phyloP scores from a whole-genome alignment of 2,113 vertebrate species.

The Malaclemys terrapin region DNA sequence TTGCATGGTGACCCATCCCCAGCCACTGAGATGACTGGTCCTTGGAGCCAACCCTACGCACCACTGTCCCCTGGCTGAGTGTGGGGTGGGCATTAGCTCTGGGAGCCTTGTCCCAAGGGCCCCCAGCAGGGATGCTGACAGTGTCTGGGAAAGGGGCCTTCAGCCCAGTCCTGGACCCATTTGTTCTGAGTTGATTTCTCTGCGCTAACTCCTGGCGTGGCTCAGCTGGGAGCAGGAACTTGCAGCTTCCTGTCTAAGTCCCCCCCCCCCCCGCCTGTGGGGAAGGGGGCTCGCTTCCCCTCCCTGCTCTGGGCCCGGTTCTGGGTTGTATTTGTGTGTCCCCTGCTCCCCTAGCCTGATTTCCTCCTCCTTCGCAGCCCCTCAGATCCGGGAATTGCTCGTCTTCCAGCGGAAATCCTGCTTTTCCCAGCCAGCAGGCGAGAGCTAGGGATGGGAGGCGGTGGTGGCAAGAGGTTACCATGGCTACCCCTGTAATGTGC shows the following conservation, averaged over 20 bases:
- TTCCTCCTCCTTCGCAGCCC: conserved; percentile 64
- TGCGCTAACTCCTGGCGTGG: conserved; percentile 38
- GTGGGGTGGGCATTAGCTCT: rapidly evolving
- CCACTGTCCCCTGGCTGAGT: too few relatives aligned
- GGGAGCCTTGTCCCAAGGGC: rapidly evolving
- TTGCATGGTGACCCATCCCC: neutral
- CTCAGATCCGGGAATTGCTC: conserved; percentile 73
- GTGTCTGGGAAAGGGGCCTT: neutral
- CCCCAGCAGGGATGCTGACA: rapidly evolving
- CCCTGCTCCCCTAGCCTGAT: conserved; percentile 37
- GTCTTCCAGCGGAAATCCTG: conserved; percentile 74
- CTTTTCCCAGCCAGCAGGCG: conserved; percentile 26
- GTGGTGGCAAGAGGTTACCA: neutral
- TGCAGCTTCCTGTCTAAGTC: conserved; percentile 47
- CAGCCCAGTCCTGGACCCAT: neutral
- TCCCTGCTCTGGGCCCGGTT: neutral
- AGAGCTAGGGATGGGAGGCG: neutral
- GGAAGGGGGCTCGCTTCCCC: neutral
- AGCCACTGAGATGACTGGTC: neutral
- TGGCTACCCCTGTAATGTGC: neutral
- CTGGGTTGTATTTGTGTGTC: neutral
- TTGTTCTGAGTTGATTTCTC: neutral
- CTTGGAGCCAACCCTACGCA: too few relatives aligned
- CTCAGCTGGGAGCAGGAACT: conserved; percentile 64
- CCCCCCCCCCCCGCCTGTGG: conserved; percentile 22